A percentile compares a stretch with the other conserved stretches of the same genome.
These are phyloP conservation scores for Protobothrops mucrosquamatus DNA, from an alignment of 2,113 vertebrate genomes.

Conservation along the genomic window DNA sequence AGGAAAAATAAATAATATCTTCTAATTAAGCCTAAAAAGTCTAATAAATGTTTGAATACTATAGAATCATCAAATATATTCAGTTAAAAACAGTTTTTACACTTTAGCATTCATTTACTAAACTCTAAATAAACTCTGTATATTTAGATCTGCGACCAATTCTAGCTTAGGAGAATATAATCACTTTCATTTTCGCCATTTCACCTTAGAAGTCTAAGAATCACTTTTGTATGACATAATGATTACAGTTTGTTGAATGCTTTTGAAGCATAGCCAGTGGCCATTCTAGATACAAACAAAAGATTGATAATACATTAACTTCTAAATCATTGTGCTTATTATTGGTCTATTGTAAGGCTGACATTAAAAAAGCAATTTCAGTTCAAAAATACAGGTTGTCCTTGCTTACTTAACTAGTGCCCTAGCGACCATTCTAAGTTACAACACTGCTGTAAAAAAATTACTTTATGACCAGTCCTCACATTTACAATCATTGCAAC, in stretches of 20 bases:
- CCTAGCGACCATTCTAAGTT: background rate
- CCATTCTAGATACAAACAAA: background rate
- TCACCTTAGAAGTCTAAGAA: background rate
- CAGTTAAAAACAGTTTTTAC: background rate
- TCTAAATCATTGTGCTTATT: background rate
- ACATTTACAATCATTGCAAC: background rate
- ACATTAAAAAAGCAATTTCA: background rate
- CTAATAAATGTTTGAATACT: background rate
- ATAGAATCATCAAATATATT: background rate
- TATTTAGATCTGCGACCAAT: background rate
- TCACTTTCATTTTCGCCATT: background rate
- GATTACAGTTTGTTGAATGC: background rate
- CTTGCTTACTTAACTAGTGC: background rate
- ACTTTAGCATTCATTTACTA: background rate
- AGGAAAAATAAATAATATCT: background rate
- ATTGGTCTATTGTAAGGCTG: background rate
- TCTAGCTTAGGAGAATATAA: background rate
- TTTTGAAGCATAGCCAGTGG: background rate
- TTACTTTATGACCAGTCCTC: background rate
- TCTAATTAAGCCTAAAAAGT: background rate
- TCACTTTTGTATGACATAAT: background rate
- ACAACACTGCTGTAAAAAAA: background rate
- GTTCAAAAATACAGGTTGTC: background rate
- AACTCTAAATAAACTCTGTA: background rate
- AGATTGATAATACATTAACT: background rate